Percentiles rank a stretch among this genome's conserved stretches.
These are phyloP conservation scores for Lutraria lutraria DNA, from an alignment of 2,888 invertebrate genomes.

Conservation along the genomic window DNA sequence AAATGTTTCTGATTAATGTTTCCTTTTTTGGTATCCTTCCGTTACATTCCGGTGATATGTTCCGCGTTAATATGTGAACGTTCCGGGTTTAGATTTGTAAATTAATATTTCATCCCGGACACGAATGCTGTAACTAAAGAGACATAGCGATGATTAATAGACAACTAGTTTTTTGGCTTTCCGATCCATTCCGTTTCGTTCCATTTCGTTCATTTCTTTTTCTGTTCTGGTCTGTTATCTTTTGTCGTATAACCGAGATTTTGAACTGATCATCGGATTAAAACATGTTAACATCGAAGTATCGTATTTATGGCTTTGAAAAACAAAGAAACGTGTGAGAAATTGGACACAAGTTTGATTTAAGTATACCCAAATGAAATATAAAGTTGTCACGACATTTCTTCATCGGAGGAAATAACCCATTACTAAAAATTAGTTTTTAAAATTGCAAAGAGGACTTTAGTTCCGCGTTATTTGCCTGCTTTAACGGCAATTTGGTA, in stretches of 20 bases:
- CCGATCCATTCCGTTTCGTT: not conserved
- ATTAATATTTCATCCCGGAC: too few relatives aligned
- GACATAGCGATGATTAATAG: too few relatives aligned
- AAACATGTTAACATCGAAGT: not conserved
- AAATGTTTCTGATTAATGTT: too few relatives aligned
- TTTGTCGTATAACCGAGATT: not conserved
- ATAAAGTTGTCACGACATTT: not conserved
- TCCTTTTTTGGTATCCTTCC: too few relatives aligned
- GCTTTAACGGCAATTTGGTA: not conserved
- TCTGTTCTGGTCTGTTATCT: not conserved
- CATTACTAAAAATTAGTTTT: conserved; percentile 17
- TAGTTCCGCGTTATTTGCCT: not conserved
- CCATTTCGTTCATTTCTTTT: not conserved
- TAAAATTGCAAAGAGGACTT: not conserved
- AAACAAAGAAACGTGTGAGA: conserved; percentile 18
- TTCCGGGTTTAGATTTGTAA: too few relatives aligned
- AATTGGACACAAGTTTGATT: conserved; percentile 7
- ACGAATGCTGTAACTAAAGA: too few relatives aligned
- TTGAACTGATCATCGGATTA: not conserved
- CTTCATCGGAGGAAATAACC: not conserved
- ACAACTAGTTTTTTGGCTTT: not conserved
- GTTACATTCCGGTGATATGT: too few relatives aligned
- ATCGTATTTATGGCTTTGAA: conserved; percentile 9
- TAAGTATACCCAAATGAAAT: conserved; percentile 10
- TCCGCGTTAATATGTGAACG: too few relatives aligned